Percentiles rank a stretch among this genome's conserved stretches.
phyloP scores from a whole-genome alignment of 1,140 invertebrate genomes.

The Drosophila carrolli region DNA sequence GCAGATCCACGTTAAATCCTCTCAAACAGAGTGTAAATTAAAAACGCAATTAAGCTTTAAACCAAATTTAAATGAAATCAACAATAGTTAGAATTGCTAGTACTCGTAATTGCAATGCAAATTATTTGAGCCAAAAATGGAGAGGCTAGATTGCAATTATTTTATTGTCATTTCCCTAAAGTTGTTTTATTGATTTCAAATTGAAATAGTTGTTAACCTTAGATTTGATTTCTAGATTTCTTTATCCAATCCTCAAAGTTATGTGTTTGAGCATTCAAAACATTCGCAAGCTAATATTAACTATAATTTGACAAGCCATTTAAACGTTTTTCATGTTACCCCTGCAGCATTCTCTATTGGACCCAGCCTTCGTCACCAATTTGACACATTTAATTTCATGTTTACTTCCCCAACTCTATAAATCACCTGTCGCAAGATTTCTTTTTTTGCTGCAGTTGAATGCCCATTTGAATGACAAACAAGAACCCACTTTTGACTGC shows the following conservation, averaged over 20 bases:
- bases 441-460: neutral
- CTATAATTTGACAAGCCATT: neutral
- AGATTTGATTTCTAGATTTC: neutral
- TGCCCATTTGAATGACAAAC: constrained; percentile 27
- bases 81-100: too few relatives aligned
- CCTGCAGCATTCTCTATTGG: neutral
- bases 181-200: neutral
- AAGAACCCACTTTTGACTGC: constrained; percentile 24
- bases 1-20: too few relatives aligned
- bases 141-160: too few relatives aligned
- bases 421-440: constrained; percentile 25
- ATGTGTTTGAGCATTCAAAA: too few relatives aligned
- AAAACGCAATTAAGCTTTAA: too few relatives aligned
- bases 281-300: too few relatives aligned
- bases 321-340: neutral
- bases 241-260: neutral
- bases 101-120: too few relatives aligned
- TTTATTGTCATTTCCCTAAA: too few relatives aligned
- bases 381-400: constrained; percentile 39
- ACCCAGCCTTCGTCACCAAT: constrained; percentile 7
- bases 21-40: too few relatives aligned
- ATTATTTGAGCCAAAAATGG: too few relatives aligned
- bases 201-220: too few relatives aligned
- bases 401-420: constrained; percentile 30
- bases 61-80: too few relatives aligned